Conservation (phyloP, 2,113 vertebrate genomes). For the Ancistrus triradiatus region DNA sequence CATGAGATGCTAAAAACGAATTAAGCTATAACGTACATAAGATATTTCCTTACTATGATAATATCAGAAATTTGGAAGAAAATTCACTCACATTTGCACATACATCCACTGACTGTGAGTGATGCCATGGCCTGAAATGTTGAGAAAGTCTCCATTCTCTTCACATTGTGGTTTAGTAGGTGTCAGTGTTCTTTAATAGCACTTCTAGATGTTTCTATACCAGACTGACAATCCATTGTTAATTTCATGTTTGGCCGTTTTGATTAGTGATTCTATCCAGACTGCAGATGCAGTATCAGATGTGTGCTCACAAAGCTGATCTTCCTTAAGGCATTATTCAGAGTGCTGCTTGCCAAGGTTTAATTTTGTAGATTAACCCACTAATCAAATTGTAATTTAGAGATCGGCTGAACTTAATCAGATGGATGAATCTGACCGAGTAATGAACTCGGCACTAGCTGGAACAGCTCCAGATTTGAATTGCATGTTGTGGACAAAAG, state of each 20-base stretch:
- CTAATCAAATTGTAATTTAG: conserved; percentile 1
- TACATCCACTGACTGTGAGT: conserved; percentile 16
- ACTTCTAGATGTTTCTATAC: neutral
- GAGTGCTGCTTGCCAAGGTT: conserved; percentile 4
- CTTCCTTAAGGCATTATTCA: neutral
- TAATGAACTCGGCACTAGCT: conserved; percentile 29
- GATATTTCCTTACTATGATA: too few relatives aligned
- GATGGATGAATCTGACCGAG: conserved; percentile 1
- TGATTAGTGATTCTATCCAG: too few relatives aligned
- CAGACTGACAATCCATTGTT: too few relatives aligned
- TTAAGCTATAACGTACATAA: too few relatives aligned
- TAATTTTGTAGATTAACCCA: conserved; percentile 14
- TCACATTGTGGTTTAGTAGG: neutral
- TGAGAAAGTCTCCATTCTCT: conserved; percentile 9
- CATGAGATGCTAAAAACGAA: too few relatives aligned
- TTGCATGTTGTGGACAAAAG: too few relatives aligned
- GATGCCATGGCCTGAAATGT: conserved; percentile 49
- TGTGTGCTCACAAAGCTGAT: conserved; percentile 7
- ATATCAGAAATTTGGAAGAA: too few relatives aligned
- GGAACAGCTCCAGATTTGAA: too few relatives aligned
- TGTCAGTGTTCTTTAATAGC: neutral
- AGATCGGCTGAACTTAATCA: conserved; percentile 4
- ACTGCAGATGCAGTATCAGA: neutral
- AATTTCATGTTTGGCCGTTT: conserved; percentile 9
- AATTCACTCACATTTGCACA: neutral